Conservation (phyloP, 2,797 vertebrate species). For the Pteronotus mesoamericanus region DNA sequence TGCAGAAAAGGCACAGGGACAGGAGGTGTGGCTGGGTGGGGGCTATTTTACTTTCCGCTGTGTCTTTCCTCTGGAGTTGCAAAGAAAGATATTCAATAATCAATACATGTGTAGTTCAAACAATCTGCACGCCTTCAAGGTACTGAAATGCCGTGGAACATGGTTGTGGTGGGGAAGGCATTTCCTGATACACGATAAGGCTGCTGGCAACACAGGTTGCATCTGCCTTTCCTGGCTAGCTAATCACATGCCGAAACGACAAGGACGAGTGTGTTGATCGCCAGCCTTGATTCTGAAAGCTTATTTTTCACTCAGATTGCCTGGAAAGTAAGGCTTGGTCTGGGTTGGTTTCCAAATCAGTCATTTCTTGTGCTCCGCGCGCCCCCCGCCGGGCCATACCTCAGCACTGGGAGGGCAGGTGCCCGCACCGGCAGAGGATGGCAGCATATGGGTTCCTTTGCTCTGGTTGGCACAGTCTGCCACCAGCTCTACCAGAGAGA, state of each 20-base stretch:
- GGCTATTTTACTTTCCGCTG: background rate
- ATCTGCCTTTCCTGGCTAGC: background rate
- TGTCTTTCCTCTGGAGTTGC: constrained; percentile 30
- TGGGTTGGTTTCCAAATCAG: background rate
- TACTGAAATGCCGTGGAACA: background rate
- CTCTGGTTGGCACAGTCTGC: background rate
- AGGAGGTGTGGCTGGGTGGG: background rate
- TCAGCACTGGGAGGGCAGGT: background rate
- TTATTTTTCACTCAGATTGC: constrained; percentile 17
- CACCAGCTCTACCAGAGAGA: background rate
- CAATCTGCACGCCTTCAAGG: background rate
- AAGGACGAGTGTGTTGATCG: background rate
- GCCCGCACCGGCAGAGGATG: background rate
- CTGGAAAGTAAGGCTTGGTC: constrained; percentile 24
- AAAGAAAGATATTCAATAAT: constrained; percentile 32
- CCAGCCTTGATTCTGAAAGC: background rate
- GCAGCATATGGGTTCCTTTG: background rate
- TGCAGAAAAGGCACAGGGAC: background rate
- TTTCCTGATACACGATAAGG: background rate
- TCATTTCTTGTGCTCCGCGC: background rate
- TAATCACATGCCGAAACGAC: background rate
- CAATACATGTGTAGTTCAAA: background rate
- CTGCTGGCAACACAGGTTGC: background rate
- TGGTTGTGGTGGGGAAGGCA: background rate
- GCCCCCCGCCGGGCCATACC: background rate